Evolutionary conservation across 2,888 invertebrate genomes (phyloP).

Genomic region (Melolontha melolontha): DNA sequence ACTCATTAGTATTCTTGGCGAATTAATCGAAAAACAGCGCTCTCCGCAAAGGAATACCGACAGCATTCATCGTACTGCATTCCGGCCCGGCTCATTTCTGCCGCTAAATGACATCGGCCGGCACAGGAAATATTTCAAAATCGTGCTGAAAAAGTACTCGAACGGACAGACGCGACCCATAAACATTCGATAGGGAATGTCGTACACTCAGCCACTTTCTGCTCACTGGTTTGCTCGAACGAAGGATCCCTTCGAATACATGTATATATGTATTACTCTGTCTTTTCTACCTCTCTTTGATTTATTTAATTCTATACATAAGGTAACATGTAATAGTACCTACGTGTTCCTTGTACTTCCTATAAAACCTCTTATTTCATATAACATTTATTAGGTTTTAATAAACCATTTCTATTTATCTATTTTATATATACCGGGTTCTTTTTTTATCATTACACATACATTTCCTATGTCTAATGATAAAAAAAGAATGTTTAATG

Average conservation of each 20-base stretch:
- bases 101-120: slow-evolving; percentile 64
- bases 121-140: slow-evolving; percentile 65
- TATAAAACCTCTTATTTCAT: too few relatives aligned
- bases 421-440: too few relatives aligned
- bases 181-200: slow-evolving; percentile 61
- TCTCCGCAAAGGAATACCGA: slow-evolving; percentile 62
- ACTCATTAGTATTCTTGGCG: slow-evolving; percentile 65
- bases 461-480: too few relatives aligned
- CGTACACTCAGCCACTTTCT: slow-evolving; percentile 30
- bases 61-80: slow-evolving; percentile 60
- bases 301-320: too few relatives aligned
- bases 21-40: slow-evolving; percentile 65
- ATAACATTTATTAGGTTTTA: too few relatives aligned
- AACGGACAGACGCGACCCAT: slow-evolving; percentile 60
- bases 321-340: too few relatives aligned
- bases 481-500: too few relatives aligned
- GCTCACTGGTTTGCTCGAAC: not conserved
- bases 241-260: slow-evolving; percentile 7
- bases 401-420: too few relatives aligned
- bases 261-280: not conserved
- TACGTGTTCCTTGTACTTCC: too few relatives aligned
- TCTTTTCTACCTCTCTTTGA: too few relatives aligned
- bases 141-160: slow-evolving; percentile 62
- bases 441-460: too few relatives aligned
- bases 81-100: slow-evolving; percentile 62